A percentile compares a stretch with the other conserved stretches of the same genome.
Conservation (phyloP, 2,113 vertebrate genomes). For the Istiophorus platypterus region DNA sequence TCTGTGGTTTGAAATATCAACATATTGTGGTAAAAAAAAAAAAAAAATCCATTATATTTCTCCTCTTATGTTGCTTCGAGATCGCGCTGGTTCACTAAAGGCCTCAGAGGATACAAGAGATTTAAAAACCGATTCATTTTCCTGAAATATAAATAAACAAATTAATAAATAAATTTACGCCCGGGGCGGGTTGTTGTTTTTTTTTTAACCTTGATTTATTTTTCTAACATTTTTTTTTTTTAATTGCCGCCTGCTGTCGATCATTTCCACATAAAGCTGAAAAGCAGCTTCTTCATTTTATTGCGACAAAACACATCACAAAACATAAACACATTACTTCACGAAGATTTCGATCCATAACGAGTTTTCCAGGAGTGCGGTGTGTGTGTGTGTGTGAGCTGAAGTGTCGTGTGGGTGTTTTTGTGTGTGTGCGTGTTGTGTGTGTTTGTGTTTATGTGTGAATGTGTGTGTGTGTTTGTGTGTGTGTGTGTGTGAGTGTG, state of each 20-base stretch:
- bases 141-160: constrained; percentile 14
- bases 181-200: constrained; percentile 35
- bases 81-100: neutral
- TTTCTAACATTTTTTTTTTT: constrained; percentile 33
- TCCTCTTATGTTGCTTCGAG: neutral
- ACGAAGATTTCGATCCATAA: constrained; percentile 79
- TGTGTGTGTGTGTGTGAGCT: neutral
- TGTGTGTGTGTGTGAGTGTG: constrained; percentile 15
- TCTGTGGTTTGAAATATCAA: neutral
- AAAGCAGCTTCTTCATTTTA: constrained; percentile 68
- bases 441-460: neutral
- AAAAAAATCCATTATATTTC: no score
- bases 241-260: constrained; percentile 53
- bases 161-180: constrained; percentile 30
- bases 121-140: constrained; percentile 4
- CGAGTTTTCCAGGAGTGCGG: constrained; percentile 54
- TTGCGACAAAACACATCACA: constrained; percentile 76
- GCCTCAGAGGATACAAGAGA: constrained; percentile 3
- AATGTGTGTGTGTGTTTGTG: constrained; percentile 14
- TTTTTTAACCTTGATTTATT: constrained; percentile 44
- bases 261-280: constrained; percentile 65
- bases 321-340: constrained; percentile 78
- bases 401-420: constrained; percentile 11
- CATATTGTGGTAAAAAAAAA: neutral
- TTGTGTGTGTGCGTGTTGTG: constrained; percentile 14